Evolutionary conservation across 2,113 vertebrate species (phyloP).

Genomic region (Lamprologus sp.): DNA sequence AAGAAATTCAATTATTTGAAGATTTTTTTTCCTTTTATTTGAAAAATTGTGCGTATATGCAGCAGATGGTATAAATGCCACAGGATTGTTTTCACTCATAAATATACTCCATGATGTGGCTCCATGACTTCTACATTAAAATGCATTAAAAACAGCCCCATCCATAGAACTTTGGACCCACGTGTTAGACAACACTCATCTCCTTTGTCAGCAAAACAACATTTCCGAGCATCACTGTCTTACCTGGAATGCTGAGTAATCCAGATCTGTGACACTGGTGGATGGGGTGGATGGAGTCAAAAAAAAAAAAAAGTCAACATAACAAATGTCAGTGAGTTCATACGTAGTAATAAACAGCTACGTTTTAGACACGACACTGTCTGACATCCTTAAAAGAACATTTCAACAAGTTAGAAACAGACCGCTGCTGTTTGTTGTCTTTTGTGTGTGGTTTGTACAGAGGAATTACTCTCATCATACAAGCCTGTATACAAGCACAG

Average conservation of each 20-base stretch:
- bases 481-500: neutral
- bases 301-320: neutral
- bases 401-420: neutral
- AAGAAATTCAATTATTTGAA: neutral
- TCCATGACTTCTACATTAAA: neutral
- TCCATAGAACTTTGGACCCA: neutral
- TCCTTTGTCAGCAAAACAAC: neutral
- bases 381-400: neutral
- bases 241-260: neutral
- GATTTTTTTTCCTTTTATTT: neutral
- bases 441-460: neutral
- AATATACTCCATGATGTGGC: neutral
- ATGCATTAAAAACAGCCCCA: neutral
- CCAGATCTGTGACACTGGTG: neutral
- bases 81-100: neutral
- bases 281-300: neutral
- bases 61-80: neutral
- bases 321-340: neutral
- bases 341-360: neutral
- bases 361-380: neutral
- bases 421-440: neutral
- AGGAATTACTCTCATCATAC: neutral
- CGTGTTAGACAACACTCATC: neutral
- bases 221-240: neutral
- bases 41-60: slow-evolving; percentile 1